Conservation (phyloP, 1,140 invertebrate species). For the Drosophila yakuba region DNA sequence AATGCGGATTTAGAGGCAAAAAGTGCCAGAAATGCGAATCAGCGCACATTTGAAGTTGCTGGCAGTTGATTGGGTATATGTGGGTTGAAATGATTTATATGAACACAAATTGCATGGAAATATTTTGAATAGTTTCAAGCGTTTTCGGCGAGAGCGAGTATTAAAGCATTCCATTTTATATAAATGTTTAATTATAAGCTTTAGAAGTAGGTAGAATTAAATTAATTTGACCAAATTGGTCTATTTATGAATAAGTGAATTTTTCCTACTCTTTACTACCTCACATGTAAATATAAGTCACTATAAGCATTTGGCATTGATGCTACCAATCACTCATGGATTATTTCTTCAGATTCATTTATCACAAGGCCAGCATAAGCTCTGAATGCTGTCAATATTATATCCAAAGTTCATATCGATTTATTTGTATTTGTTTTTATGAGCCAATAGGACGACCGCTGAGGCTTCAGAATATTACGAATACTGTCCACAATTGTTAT, state of each 20-base stretch:
- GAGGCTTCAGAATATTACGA: conserved; percentile 7
- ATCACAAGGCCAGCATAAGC: conserved; percentile 12
- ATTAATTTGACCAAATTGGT: too few relatives aligned
- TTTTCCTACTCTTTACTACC: background rate
- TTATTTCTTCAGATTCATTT: conserved; percentile 2
- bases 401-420: conserved; percentile 19
- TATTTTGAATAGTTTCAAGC: background rate
- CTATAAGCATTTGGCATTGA: conserved; percentile 12
- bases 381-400: background rate
- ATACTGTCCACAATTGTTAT: conserved; percentile 59
- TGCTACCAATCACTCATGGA: background rate
- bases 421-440: conserved; percentile 30
- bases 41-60: conserved; percentile 13
- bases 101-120: conserved; percentile 18
- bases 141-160: background rate
- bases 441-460: conserved; percentile 38
- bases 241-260: too few relatives aligned
- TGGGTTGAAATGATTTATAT: background rate
- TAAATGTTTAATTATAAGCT: background rate
- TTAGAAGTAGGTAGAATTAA: too few relatives aligned
- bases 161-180: background rate
- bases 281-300: background rate
- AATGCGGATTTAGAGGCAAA: background rate
- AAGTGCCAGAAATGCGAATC: conserved; percentile 1
- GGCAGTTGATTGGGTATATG: conserved; percentile 25